phyloP scores from a whole-genome alignment of 92 coral and sea anemone genomes.

The Metridium senile region DNA sequence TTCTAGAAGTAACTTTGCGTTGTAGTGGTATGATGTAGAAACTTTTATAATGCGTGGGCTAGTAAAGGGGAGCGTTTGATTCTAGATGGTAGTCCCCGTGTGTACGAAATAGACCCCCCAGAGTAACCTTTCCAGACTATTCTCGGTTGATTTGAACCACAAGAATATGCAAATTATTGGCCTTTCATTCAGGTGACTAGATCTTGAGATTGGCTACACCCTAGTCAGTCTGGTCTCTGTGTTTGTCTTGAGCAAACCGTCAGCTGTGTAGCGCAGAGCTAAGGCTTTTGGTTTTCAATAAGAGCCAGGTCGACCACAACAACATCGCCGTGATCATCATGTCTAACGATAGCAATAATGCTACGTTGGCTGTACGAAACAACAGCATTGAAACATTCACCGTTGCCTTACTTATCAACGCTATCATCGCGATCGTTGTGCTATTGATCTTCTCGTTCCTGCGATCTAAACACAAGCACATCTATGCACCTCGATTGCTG shows the following conservation, averaged over 20 bases:
- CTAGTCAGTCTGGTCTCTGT: background rate
- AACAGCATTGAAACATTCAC: constrained; percentile 69
- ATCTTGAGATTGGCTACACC: constrained; percentile 15
- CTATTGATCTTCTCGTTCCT: constrained; percentile 75
- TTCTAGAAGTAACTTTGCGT: no score
- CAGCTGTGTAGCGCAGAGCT: background rate
- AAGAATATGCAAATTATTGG: constrained; percentile 27
- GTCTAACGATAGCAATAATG: constrained; percentile 3
- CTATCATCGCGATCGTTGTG: constrained; percentile 53
- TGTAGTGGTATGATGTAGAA: no score
- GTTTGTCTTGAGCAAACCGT: constrained; percentile 4
- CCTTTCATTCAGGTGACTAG: constrained; percentile 8
- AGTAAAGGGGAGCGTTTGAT: background rate
- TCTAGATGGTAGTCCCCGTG: no score
- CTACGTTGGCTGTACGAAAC: background rate
- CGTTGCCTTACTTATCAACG: constrained; percentile 74
- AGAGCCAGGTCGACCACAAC: background rate
- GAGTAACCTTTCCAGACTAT: constrained; percentile 21
- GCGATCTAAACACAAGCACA: constrained; percentile 70
- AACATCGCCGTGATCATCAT: constrained; percentile 1
- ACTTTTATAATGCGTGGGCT: background rate
- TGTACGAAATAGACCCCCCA: constrained; percentile 14
- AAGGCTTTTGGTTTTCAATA: background rate
- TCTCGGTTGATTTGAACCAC: background rate
- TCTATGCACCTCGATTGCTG: constrained; percentile 88